These are phyloP conservation scores for Nephrotoma flavescens DNA, from an alignment of 2,888 invertebrate species.

Conservation along the genomic window DNA sequence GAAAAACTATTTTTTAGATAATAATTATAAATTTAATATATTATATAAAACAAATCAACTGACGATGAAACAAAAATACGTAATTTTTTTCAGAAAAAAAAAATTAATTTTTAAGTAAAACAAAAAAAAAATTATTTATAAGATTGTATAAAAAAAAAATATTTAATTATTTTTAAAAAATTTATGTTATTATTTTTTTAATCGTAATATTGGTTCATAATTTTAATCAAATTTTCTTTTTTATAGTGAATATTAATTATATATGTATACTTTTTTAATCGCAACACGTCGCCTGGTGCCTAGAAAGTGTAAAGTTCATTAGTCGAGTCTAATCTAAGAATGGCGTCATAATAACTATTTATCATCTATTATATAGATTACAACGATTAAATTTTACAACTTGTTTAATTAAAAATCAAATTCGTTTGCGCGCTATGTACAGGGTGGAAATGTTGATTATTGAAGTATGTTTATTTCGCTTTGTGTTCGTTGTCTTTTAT, in stretches of 20 bases:
- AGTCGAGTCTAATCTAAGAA: too few species aligned
- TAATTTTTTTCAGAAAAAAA: neutral
- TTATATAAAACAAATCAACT: neutral
- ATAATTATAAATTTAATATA: slow-evolving; percentile 4
- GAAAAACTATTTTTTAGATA: neutral
- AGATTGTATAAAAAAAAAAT: neutral
- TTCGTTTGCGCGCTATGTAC: too few species aligned
- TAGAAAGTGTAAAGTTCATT: too few species aligned
- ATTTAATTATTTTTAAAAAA: neutral
- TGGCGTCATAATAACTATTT: too few species aligned
- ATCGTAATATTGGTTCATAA: neutral
- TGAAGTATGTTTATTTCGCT: too few species aligned
- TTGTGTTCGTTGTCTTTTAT: too few species aligned
- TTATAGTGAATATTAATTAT: neutral
- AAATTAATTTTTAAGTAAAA: neutral
- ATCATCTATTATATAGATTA: too few species aligned
- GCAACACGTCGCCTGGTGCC: too few species aligned
- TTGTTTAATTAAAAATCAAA: too few species aligned
- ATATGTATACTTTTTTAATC: too few species aligned
- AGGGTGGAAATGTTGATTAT: too few species aligned
- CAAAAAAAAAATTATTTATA: neutral
- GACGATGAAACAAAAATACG: neutral
- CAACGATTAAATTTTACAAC: too few species aligned
- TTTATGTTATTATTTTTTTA: neutral
- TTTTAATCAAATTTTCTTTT: neutral